Conservation (phyloP, 2,888 invertebrate species). For the Pseudococcus longispinus region DNA sequence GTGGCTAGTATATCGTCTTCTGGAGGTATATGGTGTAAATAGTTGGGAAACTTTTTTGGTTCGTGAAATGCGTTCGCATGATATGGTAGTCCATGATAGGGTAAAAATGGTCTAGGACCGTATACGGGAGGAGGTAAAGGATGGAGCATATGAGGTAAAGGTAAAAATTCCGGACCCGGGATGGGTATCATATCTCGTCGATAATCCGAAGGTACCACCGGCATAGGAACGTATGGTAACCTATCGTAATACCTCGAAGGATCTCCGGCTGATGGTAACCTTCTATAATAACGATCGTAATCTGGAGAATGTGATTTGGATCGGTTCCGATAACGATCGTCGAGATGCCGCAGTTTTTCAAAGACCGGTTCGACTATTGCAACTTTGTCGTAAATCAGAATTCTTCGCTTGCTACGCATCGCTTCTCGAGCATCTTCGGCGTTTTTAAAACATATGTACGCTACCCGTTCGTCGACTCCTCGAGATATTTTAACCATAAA, state of each 20-base stretch:
- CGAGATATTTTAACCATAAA: slow-evolving; percentile 91
- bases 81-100: slow-evolving; percentile 68
- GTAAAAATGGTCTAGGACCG: slow-evolving; percentile 77
- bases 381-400: slow-evolving; percentile 91
- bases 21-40: slow-evolving; percentile 91
- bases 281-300: slow-evolving; percentile 73
- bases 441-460: slow-evolving; percentile 94
- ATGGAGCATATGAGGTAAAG: slow-evolving; percentile 69
- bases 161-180: slow-evolving; percentile 72
- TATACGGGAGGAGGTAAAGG: slow-evolving; percentile 68
- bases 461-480: slow-evolving; percentile 91
- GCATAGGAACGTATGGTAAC: slow-evolving; percentile 74
- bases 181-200: slow-evolving; percentile 66
- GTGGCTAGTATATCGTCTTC: slow-evolving; percentile 97
- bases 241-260: slow-evolving; percentile 74
- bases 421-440: slow-evolving; percentile 94
- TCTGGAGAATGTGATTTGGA: slow-evolving; percentile 77
- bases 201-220: slow-evolving; percentile 62
- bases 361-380: slow-evolving; percentile 93
- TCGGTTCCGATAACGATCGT: slow-evolving; percentile 67
- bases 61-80: slow-evolving; percentile 68
- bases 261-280: slow-evolving; percentile 69
- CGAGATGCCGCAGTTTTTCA: slow-evolving; percentile 70
- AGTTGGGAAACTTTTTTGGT: slow-evolving; percentile 91
- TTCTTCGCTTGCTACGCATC: slow-evolving; percentile 88